Percentiles rank a stretch among this genome's conserved stretches.
Conservation (phyloP, 2,797 vertebrate species). For the Hoplostethus mediterraneus region DNA sequence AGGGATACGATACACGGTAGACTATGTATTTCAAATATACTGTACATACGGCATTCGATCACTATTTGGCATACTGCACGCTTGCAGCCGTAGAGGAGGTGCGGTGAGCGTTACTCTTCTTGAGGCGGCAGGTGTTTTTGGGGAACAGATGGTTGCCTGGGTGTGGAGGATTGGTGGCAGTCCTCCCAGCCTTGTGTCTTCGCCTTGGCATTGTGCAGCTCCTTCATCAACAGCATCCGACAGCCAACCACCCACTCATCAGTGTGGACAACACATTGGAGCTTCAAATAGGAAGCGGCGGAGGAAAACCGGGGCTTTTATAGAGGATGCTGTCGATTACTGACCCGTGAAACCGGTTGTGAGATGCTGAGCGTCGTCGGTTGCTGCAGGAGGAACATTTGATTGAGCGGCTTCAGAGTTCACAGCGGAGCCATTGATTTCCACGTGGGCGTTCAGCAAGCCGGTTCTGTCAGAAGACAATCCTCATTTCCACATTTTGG, state of each 20-base stretch:
- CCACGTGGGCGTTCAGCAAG: slow-evolving; percentile 58
- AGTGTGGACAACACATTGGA: slow-evolving; percentile 36
- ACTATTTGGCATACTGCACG: not conserved
- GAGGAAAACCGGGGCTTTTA: slow-evolving; percentile 28
- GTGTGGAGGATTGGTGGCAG: slow-evolving; percentile 60
- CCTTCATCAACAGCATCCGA: slow-evolving; percentile 67
- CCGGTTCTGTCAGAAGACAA: slow-evolving; percentile 48
- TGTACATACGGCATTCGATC: slow-evolving; percentile 17
- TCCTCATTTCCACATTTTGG: slow-evolving; percentile 35
- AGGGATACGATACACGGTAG: not conserved
- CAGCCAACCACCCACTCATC: slow-evolving; percentile 62
- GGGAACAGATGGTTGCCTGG: slow-evolving; percentile 62
- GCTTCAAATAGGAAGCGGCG: not conserved
- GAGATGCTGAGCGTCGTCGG: slow-evolving; percentile 23
- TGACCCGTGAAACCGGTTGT: slow-evolving; percentile 9
- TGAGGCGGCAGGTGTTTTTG: slow-evolving; percentile 54
- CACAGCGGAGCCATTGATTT: slow-evolving; percentile 58
- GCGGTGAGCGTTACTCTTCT: slow-evolving; percentile 39
- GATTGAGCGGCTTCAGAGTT: slow-evolving; percentile 32
- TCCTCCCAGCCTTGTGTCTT: slow-evolving; percentile 15
- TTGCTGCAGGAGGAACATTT: slow-evolving; percentile 18
- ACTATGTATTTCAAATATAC: not conserved
- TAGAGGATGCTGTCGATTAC: slow-evolving; percentile 40
- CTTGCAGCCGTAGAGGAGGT: slow-evolving; percentile 50
- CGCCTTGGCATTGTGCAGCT: slow-evolving; percentile 50